Evolutionary conservation across 2,797 vertebrate genomes (phyloP).

Genomic region (Helostoma temminkii): DNA sequence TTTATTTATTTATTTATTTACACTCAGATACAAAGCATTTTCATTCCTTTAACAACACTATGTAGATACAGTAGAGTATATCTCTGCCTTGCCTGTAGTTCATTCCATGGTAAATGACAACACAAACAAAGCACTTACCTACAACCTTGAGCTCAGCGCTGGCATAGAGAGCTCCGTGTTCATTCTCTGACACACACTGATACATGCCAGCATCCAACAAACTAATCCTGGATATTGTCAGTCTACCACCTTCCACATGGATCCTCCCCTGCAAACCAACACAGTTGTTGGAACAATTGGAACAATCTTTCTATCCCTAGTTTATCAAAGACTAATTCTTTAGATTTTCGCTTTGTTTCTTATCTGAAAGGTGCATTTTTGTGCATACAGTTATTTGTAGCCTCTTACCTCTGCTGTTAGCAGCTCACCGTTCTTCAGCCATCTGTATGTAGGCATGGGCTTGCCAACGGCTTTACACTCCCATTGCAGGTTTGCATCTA

Average conservation of each 20-base stretch:
- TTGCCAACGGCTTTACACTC: constrained; percentile 89
- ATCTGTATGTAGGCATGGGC: constrained; percentile 86
- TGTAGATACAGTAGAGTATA: neutral
- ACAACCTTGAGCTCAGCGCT: constrained; percentile 86
- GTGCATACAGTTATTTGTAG: neutral
- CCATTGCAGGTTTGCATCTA: constrained; percentile 89
- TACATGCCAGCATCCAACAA: constrained; percentile 85
- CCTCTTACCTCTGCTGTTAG: constrained; percentile 83
- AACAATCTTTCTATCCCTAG: too few relatives aligned
- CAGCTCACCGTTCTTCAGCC: constrained; percentile 88
- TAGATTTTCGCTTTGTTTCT: neutral
- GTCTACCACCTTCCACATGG: constrained; percentile 72
- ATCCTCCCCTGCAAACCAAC: constrained; percentile 73
- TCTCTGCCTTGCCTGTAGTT: constrained; percentile 11
- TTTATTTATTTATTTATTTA: constrained; percentile 25
- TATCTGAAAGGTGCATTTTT: neutral
- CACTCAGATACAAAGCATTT: constrained; percentile 11
- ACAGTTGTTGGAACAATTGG: constrained; percentile 3
- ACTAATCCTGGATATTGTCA: constrained; percentile 79
- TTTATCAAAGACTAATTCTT: neutral
- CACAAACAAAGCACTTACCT: constrained; percentile 70
- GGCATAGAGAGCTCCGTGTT: constrained; percentile 78
- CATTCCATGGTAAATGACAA: constrained; percentile 10
- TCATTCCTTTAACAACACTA: constrained; percentile 18
- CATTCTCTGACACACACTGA: constrained; percentile 84